These are phyloP conservation scores for Trissolcus basalis DNA, from an alignment of 1,140 invertebrate species.

Conservation along the genomic window DNA sequence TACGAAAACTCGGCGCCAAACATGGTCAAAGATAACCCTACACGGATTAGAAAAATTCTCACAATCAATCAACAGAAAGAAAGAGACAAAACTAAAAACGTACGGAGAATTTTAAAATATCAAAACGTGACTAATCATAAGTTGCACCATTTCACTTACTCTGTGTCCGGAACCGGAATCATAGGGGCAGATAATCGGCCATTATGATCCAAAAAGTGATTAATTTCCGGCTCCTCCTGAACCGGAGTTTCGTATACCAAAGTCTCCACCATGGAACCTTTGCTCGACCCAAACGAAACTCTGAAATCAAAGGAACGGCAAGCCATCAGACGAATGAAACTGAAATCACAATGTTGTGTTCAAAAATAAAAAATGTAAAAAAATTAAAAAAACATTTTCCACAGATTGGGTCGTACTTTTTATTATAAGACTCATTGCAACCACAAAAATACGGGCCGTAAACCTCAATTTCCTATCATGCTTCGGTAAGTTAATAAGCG, in stretches of 20 bases:
- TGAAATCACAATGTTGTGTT: too few relatives aligned
- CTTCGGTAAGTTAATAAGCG: conserved; percentile 62
- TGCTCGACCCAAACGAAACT: conserved; percentile 94
- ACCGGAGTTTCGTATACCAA: conserved; percentile 90
- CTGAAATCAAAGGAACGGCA: conserved; percentile 77
- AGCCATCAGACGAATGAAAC: background rate
- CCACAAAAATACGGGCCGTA: conserved; percentile 53
- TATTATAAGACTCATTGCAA: conserved; percentile 6
- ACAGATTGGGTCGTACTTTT: conserved; percentile 11
- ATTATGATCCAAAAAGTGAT: conserved; percentile 82
- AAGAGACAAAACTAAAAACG: background rate
- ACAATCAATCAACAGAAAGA: background rate
- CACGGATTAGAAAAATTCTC: too few relatives aligned
- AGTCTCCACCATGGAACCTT: conserved; percentile 96
- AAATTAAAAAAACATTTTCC: conserved; percentile 9
- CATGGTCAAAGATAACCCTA: too few relatives aligned
- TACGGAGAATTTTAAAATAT: background rate
- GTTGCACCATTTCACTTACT: conserved; percentile 65
- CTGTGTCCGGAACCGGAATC: conserved; percentile 72
- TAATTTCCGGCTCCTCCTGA: conserved; percentile 82
- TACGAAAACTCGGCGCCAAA: too few relatives aligned
- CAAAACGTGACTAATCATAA: background rate
- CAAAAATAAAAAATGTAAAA: background rate
- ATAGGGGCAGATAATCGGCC: conserved; percentile 76
- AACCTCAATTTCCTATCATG: conserved; percentile 70